Percentiles rank a stretch among this genome's conserved stretches.
Conservation (phyloP, 2,888 invertebrate species). For the Pristionchus arcanus region DNA sequence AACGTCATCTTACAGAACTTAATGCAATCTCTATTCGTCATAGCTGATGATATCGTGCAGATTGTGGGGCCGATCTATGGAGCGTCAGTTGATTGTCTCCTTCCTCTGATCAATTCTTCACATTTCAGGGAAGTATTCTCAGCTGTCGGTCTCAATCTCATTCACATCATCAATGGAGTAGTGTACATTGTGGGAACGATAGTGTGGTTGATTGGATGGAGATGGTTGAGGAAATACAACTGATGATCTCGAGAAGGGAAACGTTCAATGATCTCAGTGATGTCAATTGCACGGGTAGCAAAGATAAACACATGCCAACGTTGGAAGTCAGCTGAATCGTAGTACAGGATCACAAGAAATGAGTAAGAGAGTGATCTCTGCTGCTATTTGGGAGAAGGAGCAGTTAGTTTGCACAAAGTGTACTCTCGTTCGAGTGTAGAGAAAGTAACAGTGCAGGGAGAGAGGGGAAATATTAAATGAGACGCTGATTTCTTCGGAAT, state of each 20-base stretch:
- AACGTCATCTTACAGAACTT: background rate
- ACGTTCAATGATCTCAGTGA: background rate
- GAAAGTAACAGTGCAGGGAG: background rate
- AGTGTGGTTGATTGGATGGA: background rate
- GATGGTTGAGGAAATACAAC: background rate
- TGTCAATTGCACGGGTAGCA: background rate
- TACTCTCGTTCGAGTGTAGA: background rate
- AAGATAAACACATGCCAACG: background rate
- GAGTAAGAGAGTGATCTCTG: slow-evolving; percentile 8
- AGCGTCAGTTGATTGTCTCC: slow-evolving; percentile 9
- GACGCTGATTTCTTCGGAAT: background rate
- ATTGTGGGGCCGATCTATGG: slow-evolving; percentile 15
- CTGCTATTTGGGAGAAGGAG: background rate
- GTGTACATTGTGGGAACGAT: background rate
- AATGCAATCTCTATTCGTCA: background rate
- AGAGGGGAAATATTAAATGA: background rate
- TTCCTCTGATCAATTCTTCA: background rate
- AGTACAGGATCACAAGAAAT: background rate
- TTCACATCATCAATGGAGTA: slow-evolving; percentile 19
- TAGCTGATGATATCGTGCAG: slow-evolving; percentile 10
- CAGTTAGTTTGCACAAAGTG: background rate
- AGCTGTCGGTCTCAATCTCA: slow-evolving; percentile 13
- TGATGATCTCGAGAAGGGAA: background rate
- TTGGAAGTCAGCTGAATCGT: background rate
- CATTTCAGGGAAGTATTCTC: slow-evolving; percentile 3